Base-by-base conservation (phyloP, 1,140 invertebrate genomes). In the Antheraea mylitta region DNA sequence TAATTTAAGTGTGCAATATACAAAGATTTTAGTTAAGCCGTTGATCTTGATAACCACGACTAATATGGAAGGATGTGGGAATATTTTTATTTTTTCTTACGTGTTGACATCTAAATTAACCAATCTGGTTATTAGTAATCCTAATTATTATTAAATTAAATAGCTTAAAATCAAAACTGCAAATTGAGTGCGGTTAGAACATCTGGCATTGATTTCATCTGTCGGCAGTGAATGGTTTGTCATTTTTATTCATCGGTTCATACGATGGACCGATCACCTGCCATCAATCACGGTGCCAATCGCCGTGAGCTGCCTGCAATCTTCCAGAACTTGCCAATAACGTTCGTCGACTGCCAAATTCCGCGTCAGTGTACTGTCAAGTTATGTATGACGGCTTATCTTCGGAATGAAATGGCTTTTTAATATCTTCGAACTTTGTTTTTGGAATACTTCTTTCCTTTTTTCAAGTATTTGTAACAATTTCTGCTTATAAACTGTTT, bases 201-300 rank as follows among this genome's bases (percentile, higher is more conserved):
- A 42, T 42, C 38, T 42, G 38, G 2, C 38, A 11, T 4, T 1
- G 38, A 7, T 7, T 42, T 3, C 38, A 11, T 42, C 7, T 42
- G 38, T 42, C 38, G 7, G 7, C 38, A 42, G 11, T 42, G 11
- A 42, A 42, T 42, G 11, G 38, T 42, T 42, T 42, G 38, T 42
- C 38, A 42, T 42, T 3, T 42, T 53, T 53, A 16, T 53, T 53
- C 30, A 42, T 38, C 42, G 18, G 5, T 63, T 45, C 45, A n/a
- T n/a, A 64, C 71, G 58, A 61, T 66, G 64, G 37, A 62, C 61
- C 61, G 30, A 61, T 61, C 71, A 70, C 71, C 71, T 73, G 74
- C 22, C 73, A 72, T 75, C 73, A 72, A 75, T 75, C 73, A 75
- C 72, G 10, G 38, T n/a, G 48, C 70, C 70, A 69, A 75, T 75